Evolutionary conservation across 1,140 invertebrate species (phyloP).

Genomic region (Hycleus phaleratus): DNA sequence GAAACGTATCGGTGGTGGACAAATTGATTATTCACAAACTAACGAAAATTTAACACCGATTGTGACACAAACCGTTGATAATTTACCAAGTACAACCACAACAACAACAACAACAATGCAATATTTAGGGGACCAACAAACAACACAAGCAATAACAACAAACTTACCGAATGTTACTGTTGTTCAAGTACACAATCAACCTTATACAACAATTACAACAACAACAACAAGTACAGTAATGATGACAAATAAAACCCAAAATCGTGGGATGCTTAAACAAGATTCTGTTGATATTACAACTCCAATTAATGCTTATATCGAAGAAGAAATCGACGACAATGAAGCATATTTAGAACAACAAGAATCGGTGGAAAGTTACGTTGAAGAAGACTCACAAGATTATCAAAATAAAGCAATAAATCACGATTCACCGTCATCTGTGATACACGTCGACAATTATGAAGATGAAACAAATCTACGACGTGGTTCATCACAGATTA

Average conservation of each 20-base stretch:
- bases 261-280: no score
- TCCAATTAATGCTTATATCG: no score
- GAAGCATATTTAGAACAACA: constrained; percentile 41
- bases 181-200: constrained; percentile 1
- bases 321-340: background rate
- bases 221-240: no score
- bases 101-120: constrained; percentile 29
- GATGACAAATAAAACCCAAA: no score
- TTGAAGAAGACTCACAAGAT: constrained; percentile 35
- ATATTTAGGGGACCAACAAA: constrained; percentile 33
- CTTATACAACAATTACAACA: background rate
- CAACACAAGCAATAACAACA: constrained; percentile 34
- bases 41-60: background rate
- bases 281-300: no score
- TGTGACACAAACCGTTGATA: constrained; percentile 7
- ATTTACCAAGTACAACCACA: constrained; percentile 28
- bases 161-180: constrained; percentile 29
- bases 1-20: constrained; percentile 1
- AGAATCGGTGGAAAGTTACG: constrained; percentile 43
- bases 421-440: constrained; percentile 40
- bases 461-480: constrained; percentile 32
- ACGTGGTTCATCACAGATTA: constrained; percentile 35
- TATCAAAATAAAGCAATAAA: constrained; percentile 33
- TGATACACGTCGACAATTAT: constrained; percentile 40
- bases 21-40: background rate